Conservation (phyloP, 2,113 vertebrate species). For the Myotis lucifugus region DNA sequence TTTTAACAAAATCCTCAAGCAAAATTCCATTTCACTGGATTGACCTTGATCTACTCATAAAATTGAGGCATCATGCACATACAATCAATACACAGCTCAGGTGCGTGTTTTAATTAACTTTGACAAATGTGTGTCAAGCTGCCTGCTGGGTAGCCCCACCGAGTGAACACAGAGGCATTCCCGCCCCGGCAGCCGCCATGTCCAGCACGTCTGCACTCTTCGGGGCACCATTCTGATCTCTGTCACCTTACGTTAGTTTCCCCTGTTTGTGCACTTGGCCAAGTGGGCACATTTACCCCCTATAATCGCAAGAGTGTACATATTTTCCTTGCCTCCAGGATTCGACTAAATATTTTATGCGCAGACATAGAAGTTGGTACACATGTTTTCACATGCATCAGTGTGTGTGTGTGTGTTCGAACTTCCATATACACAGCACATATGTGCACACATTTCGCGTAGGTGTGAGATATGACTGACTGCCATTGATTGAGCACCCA, state of each 20-base stretch:
- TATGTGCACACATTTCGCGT: neutral
- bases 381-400: neutral
- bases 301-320: neutral
- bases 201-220: too few species aligned
- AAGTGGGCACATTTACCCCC: neutral
- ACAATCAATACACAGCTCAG: neutral
- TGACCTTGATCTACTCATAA: neutral
- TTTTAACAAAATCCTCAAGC: neutral
- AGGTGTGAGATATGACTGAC: neutral
- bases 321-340: neutral
- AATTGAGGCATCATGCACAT: neutral
- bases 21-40: neutral
- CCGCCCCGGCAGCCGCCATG: neutral
- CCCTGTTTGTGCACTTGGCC: neutral
- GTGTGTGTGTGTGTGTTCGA: too few species aligned
- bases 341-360: neutral
- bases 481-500: neutral
- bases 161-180: neutral
- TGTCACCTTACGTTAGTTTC: neutral
- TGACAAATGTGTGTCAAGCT: neutral
- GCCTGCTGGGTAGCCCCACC: neutral
- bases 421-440: too few species aligned
- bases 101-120: neutral
- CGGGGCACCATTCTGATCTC: neutral
- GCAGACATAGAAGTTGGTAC: neutral